phyloP scores from a whole-genome alignment of 53 echinoderm and acorn worm genomes.

The Luidia sarsii region DNA sequence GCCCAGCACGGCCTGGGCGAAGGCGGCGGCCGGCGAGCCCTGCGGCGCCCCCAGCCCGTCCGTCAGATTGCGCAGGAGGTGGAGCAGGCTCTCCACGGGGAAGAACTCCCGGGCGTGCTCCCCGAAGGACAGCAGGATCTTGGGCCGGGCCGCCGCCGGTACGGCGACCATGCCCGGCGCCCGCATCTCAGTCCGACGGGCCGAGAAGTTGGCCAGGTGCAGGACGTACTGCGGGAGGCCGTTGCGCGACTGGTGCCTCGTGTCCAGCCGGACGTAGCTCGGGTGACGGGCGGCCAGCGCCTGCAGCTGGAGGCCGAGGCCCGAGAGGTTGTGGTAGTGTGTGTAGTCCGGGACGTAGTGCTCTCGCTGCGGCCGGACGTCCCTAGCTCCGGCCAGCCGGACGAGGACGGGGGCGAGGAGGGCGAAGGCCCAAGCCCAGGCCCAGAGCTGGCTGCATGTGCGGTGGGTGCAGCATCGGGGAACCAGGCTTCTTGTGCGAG shows the following conservation, averaged over 20 bases:
- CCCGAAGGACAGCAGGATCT: slow-evolving; percentile 85
- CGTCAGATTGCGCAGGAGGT: slow-evolving; percentile 72
- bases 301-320: slow-evolving; percentile 62
- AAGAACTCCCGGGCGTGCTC: slow-evolving; percentile 98
- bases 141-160: slow-evolving; percentile 64
- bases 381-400: no score
- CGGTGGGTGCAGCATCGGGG: no score
- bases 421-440: no score
- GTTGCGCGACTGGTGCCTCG: slow-evolving; percentile 66
- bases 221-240: slow-evolving; percentile 76
- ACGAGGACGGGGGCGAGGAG: no score
- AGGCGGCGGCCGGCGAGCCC: slow-evolving; percentile 57
- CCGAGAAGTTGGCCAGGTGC: slow-evolving; percentile 84
- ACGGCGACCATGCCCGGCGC: slow-evolving; percentile 12
- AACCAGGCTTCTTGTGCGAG: no score
- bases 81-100: slow-evolving; percentile 87
- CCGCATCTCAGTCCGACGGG: slow-evolving; percentile 40
- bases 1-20: slow-evolving; percentile 60
- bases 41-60: slow-evolving; percentile 60
- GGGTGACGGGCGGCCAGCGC: slow-evolving; percentile 66
- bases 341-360: slow-evolving; percentile 85
- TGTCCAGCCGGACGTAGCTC: slow-evolving; percentile 66
- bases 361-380: slow-evolving; percentile 82
- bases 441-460: neutral
- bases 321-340: slow-evolving; percentile 83